A percentile compares a stretch with the other conserved stretches of the same genome.
Conservation (phyloP, 2,888 invertebrate species). For the Thymelicus acteon region DNA sequence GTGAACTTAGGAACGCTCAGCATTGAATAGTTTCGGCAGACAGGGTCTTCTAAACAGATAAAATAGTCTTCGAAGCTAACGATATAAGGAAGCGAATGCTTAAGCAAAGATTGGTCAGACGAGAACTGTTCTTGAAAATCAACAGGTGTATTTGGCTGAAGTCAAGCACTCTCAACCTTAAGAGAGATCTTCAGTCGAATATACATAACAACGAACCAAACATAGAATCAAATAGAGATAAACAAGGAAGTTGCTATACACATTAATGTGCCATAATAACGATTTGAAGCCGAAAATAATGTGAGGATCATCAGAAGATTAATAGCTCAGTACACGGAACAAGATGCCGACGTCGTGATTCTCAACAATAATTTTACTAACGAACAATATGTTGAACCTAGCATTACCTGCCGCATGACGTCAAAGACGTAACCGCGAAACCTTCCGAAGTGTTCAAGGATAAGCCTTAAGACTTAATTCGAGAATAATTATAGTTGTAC, state of each 20-base stretch:
- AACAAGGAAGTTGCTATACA: conserved; percentile 42
- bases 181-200: conserved; percentile 36
- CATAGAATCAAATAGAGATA: conserved; percentile 31
- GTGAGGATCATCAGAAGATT: conserved; percentile 64
- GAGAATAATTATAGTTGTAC: conserved; percentile 45
- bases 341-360: conserved; percentile 65
- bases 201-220: conserved; percentile 21
- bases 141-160: conserved; percentile 39
- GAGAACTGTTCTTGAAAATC: conserved; percentile 42
- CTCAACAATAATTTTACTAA: conserved; percentile 64
- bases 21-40: conserved; percentile 20
- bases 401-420: conserved; percentile 62
- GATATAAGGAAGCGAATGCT: conserved; percentile 39
- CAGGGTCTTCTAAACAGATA: conserved; percentile 4
- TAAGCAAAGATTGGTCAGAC: conserved; percentile 44
- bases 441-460: conserved; percentile 81
- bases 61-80: not conserved
- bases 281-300: conserved; percentile 48
- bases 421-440: conserved; percentile 57
- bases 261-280: conserved; percentile 36
- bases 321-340: conserved; percentile 74
- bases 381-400: conserved; percentile 67
- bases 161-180: conserved; percentile 42
- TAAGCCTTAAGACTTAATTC: conserved; percentile 51
- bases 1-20: conserved; percentile 6